A percentile compares a stretch with the other conserved stretches of the same genome.
Conservation (phyloP, 2,888 invertebrate genomes). For the Perdita meconis region DNA sequence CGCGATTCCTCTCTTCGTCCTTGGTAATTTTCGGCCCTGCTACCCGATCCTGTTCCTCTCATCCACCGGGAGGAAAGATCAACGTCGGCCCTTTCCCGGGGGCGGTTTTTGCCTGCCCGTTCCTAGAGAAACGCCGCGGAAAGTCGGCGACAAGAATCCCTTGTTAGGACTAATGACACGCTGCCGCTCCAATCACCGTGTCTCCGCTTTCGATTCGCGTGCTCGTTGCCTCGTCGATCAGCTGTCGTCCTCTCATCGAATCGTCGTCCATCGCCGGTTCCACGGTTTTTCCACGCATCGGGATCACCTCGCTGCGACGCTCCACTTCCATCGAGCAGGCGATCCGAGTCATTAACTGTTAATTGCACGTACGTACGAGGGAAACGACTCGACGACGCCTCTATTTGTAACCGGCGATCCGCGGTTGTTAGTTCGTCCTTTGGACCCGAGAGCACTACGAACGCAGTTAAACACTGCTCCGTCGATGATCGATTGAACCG, state of each 20-base stretch:
- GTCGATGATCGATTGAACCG: neutral
- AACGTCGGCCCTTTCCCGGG: neutral
- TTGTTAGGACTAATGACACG: constrained; percentile 28
- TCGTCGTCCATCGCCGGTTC: neutral
- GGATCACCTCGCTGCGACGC: constrained; percentile 7
- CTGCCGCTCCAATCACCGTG: constrained; percentile 17
- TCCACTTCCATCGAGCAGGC: constrained; percentile 15
- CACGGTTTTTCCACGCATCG: constrained; percentile 6
- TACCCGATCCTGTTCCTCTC: neutral
- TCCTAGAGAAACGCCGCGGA: neutral
- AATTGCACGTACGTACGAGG: neutral
- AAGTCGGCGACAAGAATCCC: neutral
- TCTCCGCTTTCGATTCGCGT: constrained; percentile 16
- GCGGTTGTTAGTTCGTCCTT: neutral
- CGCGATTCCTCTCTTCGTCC: neutral
- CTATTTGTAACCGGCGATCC: neutral
- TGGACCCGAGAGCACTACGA: neutral
- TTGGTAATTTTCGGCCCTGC: neutral
- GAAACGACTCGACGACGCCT: constrained; percentile 20
- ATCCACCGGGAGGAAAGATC: neutral
- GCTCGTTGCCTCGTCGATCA: neutral
- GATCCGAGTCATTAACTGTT: constrained; percentile 38
- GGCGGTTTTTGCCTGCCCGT: too few species aligned
- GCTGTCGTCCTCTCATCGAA: constrained; percentile 5
- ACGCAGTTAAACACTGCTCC: neutral